A percentile compares a stretch with the other conserved stretches of the same genome.
Conservation (phyloP, 2,797 vertebrate genomes). For the Netta rufina region DNA sequence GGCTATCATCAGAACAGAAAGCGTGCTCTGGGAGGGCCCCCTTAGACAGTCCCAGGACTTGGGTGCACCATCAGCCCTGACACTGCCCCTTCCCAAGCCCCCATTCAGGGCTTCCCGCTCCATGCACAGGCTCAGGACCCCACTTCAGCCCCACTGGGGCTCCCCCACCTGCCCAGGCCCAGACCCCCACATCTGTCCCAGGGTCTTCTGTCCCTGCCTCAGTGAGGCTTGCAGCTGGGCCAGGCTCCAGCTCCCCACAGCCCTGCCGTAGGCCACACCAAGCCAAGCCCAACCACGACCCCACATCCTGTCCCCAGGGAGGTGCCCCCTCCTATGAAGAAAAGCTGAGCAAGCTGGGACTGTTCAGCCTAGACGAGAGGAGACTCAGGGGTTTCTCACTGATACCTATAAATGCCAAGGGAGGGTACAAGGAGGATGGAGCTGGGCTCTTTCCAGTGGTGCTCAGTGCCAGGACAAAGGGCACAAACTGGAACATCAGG, state of each 20-base stretch:
- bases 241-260: neutral
- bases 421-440: too few species aligned
- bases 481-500: neutral
- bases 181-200: accelerated
- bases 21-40: neutral
- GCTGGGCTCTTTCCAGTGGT: too few species aligned
- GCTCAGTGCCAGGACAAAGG: too few species aligned
- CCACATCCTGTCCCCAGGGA: accelerated
- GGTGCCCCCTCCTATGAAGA: neutral
- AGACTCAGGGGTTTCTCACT: too few species aligned
- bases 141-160: neutral
- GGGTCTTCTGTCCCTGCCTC: neutral
- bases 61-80: neutral
- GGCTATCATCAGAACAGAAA: neutral
- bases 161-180: neutral
- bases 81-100: too few species aligned
- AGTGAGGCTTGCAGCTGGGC: accelerated
- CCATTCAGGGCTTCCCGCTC: accelerated
- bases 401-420: too few species aligned
- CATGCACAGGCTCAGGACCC: neutral
- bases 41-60: too few species aligned
- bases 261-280: accelerated
- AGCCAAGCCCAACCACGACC: accelerated
- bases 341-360: too few species aligned
- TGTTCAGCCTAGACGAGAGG: too few species aligned